A percentile compares a stretch with the other conserved stretches of the same genome.
Evolutionary conservation across 1,140 invertebrate genomes (phyloP).

Genomic region (Drosophila tani): DNA sequence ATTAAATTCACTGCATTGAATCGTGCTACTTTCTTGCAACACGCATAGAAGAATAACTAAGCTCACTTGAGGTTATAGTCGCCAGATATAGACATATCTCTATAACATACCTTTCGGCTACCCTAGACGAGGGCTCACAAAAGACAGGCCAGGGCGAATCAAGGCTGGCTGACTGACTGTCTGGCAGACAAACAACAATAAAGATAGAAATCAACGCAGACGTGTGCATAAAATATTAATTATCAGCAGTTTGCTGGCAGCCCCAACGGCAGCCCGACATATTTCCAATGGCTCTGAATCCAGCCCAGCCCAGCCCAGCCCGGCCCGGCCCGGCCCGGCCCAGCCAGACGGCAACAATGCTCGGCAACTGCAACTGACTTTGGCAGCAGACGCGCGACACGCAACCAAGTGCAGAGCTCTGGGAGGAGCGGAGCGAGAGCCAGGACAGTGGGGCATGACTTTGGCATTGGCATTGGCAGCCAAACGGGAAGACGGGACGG

Average conservation of each 20-base stretch:
- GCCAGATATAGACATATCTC: neutral
- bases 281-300: slow-evolving; percentile 71
- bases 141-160: slow-evolving; percentile 20
- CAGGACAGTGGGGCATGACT: slow-evolving; percentile 37
- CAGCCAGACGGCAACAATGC: slow-evolving; percentile 47
- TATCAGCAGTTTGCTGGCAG: slow-evolving; percentile 76
- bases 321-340: slow-evolving; percentile 8
- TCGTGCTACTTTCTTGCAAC: too few species aligned
- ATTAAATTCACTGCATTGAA: neutral
- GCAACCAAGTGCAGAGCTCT: slow-evolving; percentile 39
- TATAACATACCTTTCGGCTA: slow-evolving; percentile 5
- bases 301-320: slow-evolving; percentile 11
- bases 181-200: slow-evolving; percentile 79
- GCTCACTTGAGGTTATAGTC: neutral
- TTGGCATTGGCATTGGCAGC: slow-evolving; percentile 67
- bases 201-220: slow-evolving; percentile 84
- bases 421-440: slow-evolving; percentile 1
- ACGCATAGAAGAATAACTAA: neutral
- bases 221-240: slow-evolving; percentile 84
- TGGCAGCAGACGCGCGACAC: slow-evolving; percentile 64
- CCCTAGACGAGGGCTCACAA: slow-evolving; percentile 7
- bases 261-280: slow-evolving; percentile 49
- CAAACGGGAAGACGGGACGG: neutral
- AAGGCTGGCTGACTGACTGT: slow-evolving; percentile 44
- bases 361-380: slow-evolving; percentile 48